Base-by-base conservation (phyloP, 2,888 invertebrate genomes). In the Adela reaumurella region DNA sequence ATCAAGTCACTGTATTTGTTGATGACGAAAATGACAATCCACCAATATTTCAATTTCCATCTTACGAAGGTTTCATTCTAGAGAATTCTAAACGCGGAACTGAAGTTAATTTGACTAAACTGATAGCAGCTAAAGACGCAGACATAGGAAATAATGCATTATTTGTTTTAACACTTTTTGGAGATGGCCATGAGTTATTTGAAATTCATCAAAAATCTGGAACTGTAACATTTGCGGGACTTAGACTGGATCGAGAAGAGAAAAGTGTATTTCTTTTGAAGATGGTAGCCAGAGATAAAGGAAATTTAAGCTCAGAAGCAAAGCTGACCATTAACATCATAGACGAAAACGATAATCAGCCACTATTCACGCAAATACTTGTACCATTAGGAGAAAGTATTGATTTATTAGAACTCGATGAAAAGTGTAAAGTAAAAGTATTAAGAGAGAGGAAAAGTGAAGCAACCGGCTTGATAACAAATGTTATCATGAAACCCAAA, bases 21-120 rank as follows among this genome's bases (percentile, higher is more conserved):
- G 89, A 90, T 52, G 94, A 94, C 62, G 90, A 90, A 52, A 94
- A 94, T 60, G 94, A 94, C 60, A 93, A 93, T 60, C 83, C 92
- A 3, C 95, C 96, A 0, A 67, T 84, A 50, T 95, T 96, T 64
- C 86, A 88, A 54, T 70, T 83, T 11, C 62, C 81, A 1, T 65
- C 77, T 1, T 95, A 93, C 62, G 88, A 90, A 58, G 92, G 92
- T 1, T 80, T 82, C 52, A 87, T 96, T 16, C 70, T 76, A 43
- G 95, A 96, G 71, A 93, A 95, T 65, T 85, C 90, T 24, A 73
- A 74, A 10, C 71, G 79, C 41, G 87, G 87, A 6, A 86, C 88
- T 0, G 87, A 88, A 64, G 84, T 93, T 1, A 82, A 83, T 54
- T 73, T 91, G 65, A 83, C 85, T 51, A 82, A 83, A 56, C 83